Evolutionary conservation across 37 sponge, comb jelly and placozoan species (phyloP).

Genomic region (Halichondria panicea): DNA sequence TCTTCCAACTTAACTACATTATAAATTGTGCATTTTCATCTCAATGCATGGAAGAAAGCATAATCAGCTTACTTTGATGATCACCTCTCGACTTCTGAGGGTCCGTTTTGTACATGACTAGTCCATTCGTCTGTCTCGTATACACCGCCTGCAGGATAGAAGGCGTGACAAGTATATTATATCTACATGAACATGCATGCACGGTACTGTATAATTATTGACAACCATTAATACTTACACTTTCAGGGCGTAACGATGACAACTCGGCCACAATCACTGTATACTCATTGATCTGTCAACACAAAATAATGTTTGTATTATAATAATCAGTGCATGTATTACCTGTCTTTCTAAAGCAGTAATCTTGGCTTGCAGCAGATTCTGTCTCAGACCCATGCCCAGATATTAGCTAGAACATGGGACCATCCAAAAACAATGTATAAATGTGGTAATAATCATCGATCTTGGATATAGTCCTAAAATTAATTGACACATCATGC

Average conservation of each 20-base stretch:
- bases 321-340: neutral
- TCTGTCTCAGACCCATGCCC: neutral
- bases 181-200: neutral
- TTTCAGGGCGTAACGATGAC: conserved; percentile 18
- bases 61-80: conserved; percentile 31
- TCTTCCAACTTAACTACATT: conserved; percentile 28
- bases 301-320: neutral
- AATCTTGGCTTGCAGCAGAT: conserved; percentile 1
- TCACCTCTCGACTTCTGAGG: conserved; percentile 2
- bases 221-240: conserved; percentile 20
- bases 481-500: too few relatives aligned
- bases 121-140: conserved; percentile 42
- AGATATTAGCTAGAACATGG: too few relatives aligned
- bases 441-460: too few relatives aligned
- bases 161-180: neutral
- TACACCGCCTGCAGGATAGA: conserved; percentile 18
- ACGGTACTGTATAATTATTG: neutral
- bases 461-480: too few relatives aligned
- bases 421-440: too few relatives aligned
- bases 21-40: too few relatives aligned
- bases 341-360: conserved; percentile 23
- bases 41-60: too few relatives aligned
- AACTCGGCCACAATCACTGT: conserved; percentile 33
- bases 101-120: conserved; percentile 33
- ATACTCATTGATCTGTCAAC: conserved; percentile 29